Evolutionary conservation across 2,888 invertebrate genomes (phyloP), one percentile per base, ranked within the genome.

Genomic region (Punctoribates punctum): DNA sequence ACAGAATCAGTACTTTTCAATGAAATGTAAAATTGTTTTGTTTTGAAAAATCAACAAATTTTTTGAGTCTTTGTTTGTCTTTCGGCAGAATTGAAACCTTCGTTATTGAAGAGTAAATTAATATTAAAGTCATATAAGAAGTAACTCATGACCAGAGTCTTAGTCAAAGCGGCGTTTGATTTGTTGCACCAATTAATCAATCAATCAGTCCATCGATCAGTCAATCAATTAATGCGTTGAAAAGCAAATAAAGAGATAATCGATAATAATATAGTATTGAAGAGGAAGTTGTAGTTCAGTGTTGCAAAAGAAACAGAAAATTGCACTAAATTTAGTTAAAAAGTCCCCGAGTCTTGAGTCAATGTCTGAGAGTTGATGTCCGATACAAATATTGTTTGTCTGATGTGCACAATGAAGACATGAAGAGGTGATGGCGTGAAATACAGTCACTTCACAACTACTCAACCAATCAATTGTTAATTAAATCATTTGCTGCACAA

Each of bases 91-190:
- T 34, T 38, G 65, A 27, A 70, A 38, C 70, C 42, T 46, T 70
- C 70, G 42, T 70, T 70, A 42, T 38, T 70, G 23, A 38, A 38
- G 27, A 70, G 17, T 23, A 70, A 62, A 62, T 23, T 62, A 23
- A 62, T 54, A 25, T 62, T 15, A 23, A 23, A 25, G 17, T 23
- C 25, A 11, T 62, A 11, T 27, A 27, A 62, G 70, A 67, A 70
- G 70, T 67, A 70, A 70, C 70, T 70, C 23, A 70, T 70, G 42
- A 70, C 70, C 38, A 70, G 42, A 70, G 25, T 62, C 25, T 42
- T 13, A 42, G 42, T 42, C 42, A 57, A 13, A 57, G 25, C 13
- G 23, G 57, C 20, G 4, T 51, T 51, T 57, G 57, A 57, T 65
- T 17, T 29, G 65, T 51, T 51, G 13, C 57, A 23, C 57, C 20